Evolutionary conservation across 1,140 invertebrate species (phyloP).

Genomic region (Microvelia longipes): DNA sequence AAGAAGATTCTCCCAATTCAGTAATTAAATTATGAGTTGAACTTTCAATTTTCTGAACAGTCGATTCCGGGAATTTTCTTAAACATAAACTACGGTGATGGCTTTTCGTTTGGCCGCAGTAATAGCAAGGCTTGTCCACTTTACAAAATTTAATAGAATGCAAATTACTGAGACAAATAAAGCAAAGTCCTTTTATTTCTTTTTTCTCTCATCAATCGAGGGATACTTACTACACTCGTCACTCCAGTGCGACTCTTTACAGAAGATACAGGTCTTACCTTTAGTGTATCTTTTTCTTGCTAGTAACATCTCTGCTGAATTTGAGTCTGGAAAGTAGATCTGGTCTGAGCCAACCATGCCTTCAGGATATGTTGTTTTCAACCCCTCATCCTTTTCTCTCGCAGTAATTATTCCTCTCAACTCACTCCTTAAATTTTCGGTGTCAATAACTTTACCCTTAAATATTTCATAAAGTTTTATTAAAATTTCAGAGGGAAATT

Average conservation of each 20-base stretch:
- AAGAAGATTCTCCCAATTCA: too few species aligned
- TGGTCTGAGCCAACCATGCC: not conserved
- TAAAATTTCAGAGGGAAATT: not conserved
- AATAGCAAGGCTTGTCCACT: not conserved
- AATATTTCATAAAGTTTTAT: not conserved
- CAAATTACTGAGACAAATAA: not conserved
- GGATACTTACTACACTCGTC: not conserved
- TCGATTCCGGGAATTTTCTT: not conserved
- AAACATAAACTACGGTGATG: not conserved
- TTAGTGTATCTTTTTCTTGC: not conserved
- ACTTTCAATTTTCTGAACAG: too few species aligned
- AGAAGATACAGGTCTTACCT: not conserved
- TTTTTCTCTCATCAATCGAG: not conserved
- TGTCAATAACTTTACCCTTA: not conserved
- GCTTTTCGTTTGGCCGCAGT: not conserved
- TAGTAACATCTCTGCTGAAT: not conserved
- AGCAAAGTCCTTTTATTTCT: not conserved
- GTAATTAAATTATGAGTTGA: too few species aligned
- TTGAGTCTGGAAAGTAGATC: not conserved
- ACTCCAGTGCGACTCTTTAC: not conserved
- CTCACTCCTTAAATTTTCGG: not conserved
- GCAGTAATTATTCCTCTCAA: not conserved
- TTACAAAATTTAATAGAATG: not conserved
- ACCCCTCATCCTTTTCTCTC: not conserved
- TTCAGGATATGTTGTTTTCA: not conserved